Percentiles rank a stretch among this genome's conserved stretches.
Conservation (phyloP, 1,140 invertebrate genomes). For the Tetragonula clypearis region DNA sequence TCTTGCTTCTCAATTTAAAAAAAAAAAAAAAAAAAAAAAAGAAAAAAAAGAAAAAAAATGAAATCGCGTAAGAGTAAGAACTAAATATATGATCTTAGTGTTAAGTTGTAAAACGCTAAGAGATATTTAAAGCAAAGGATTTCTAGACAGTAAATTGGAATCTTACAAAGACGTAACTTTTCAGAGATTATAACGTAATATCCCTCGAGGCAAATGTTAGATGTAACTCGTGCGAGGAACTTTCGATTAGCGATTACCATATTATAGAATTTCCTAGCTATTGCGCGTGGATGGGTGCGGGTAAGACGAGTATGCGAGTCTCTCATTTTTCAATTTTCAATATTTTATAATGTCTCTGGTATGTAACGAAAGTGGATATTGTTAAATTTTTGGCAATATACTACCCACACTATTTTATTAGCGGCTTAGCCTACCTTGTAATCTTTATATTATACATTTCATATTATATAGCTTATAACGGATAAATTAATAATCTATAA, state of each 20-base stretch:
- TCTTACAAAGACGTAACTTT: conserved; percentile 18
- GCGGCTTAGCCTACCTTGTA: conserved; percentile 71
- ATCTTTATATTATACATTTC: conserved; percentile 75
- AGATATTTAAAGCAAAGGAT: conserved; percentile 34
- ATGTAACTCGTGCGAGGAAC: conserved; percentile 19
- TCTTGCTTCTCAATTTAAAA: conserved; percentile 40
- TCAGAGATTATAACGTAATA: conserved; percentile 15
- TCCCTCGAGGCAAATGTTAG: conserved; percentile 25
- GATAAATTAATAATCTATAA: conserved; percentile 69
- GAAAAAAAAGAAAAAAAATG: neutral
- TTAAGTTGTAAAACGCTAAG: conserved; percentile 39
- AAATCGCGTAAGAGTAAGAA: conserved; percentile 40
- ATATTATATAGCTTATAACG: conserved; percentile 75
- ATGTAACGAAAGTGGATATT: conserved; percentile 59
- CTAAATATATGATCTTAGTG: conserved; percentile 45
- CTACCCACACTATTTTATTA: conserved; percentile 64
- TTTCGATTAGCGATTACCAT: conserved; percentile 29
- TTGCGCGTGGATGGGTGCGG: conserved; percentile 57
- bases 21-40: neutral
- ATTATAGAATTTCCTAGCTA: conserved; percentile 31
- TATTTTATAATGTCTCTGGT: conserved; percentile 67
- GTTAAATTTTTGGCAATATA: conserved; percentile 62
- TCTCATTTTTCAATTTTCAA: conserved; percentile 58
- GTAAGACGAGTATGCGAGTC: conserved; percentile 54
- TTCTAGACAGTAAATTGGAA: conserved; percentile 25